phyloP scores from a whole-genome alignment of 2,797 vertebrate species.

The Gallinago stenura region DNA sequence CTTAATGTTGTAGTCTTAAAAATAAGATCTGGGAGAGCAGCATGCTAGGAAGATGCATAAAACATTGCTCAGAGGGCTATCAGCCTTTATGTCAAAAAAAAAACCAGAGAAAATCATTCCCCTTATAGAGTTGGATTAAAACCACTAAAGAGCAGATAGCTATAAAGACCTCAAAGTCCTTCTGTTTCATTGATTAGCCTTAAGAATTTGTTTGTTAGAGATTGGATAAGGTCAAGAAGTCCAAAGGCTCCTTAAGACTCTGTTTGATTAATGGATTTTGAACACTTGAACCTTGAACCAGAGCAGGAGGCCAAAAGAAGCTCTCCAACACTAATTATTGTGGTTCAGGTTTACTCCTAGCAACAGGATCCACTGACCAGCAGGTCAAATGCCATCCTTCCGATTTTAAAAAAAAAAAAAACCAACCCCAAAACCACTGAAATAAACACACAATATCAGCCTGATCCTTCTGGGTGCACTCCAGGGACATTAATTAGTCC shows the following conservation, averaged over 20 bases:
- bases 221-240: constrained; percentile 5
- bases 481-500: not conserved
- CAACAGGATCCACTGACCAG: not conserved
- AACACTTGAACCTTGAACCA: constrained; percentile 4
- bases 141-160: not conserved
- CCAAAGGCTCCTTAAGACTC: constrained; percentile 41
- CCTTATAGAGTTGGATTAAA: not conserved
- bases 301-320: not conserved
- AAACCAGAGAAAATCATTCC: not conserved
- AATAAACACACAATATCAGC: not conserved
- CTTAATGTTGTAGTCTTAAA: not conserved
- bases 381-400: not conserved
- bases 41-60: not conserved
- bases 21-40: not conserved
- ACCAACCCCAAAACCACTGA: not conserved
- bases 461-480: not conserved
- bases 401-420: not conserved
- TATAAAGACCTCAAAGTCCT: not conserved
- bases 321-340: not conserved
- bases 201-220: constrained; percentile 28
- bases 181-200: constrained; percentile 41
- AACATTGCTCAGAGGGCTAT: not conserved
- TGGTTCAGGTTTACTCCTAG: not conserved
- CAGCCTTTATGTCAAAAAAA: not conserved
- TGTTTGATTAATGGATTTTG: constrained; percentile 52